Percentiles rank a stretch among this genome's conserved stretches.
Conservation (phyloP, 2,888 invertebrate species). For the Polydrusus tereticollis region DNA sequence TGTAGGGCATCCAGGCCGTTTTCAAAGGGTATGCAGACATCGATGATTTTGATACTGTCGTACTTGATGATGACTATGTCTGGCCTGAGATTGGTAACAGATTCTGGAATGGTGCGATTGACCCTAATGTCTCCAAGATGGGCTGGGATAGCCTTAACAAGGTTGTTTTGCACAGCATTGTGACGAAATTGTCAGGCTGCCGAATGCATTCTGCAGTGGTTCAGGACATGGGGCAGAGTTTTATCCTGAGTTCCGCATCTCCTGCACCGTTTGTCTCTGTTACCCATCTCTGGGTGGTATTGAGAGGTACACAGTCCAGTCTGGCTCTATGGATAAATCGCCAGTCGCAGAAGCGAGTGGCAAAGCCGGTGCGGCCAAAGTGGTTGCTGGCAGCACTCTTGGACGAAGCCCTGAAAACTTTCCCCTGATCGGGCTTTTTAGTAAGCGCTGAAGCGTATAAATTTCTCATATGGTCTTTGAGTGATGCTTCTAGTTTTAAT, state of each 20-base stretch:
- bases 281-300: background rate
- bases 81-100: background rate
- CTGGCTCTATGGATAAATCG: constrained; percentile 62
- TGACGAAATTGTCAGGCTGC: constrained; percentile 5
- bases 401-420: constrained; percentile 51
- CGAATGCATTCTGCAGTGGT: background rate
- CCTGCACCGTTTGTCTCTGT: constrained; percentile 3
- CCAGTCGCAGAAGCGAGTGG: constrained; percentile 63
- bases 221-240: constrained; percentile 10
- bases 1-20: no score
- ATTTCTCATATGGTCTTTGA: background rate
- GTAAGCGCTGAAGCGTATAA: background rate
- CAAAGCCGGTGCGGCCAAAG: constrained; percentile 47
- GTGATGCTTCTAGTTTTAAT: background rate
- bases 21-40: constrained; percentile 40
- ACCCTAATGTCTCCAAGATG: background rate
- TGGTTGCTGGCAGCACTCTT: constrained; percentile 53
- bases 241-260: background rate
- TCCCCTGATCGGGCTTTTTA: constrained; percentile 55
- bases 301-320: constrained; percentile 53
- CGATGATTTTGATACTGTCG: background rate
- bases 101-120: constrained; percentile 1
- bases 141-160: background rate
- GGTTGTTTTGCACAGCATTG: background rate
- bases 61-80: background rate